Base-by-base conservation (phyloP, 1,140 invertebrate genomes). In the Bombus polaris region DNA sequence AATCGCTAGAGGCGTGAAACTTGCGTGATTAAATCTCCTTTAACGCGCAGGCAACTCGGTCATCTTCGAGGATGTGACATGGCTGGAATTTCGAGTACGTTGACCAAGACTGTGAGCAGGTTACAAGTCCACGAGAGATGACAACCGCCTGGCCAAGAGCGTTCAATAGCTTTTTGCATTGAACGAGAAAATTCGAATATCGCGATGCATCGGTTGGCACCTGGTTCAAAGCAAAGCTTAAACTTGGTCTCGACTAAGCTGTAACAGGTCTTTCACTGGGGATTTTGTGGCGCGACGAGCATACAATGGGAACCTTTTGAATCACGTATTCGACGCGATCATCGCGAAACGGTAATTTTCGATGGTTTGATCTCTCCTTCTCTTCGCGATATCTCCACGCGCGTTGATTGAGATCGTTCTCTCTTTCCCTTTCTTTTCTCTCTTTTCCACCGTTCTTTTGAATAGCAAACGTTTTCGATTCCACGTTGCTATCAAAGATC, bases 311-410 rank as follows among this genome's bases (percentile, higher is more conserved):
- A n/a, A 6, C 53, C 32, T 18, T 76, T 76, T 39, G 53, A 76
- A n/a, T 76, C 74, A 28, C 53, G 32, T 35, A 39, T 39, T 59
- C 53, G 37, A 4, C 53, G 10, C 57, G 74, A 76, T n/a, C 22
- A 65, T 71, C 70, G 65, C 79, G 79, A 73, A 72, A 44, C 79
- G 47, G 80, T 81, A 57, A 71, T 81, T 81, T 81, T 70, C 78
- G 2, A 15, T 15, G 35, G 70, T 35, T 87, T 83, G 32, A 59
- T 47, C 32, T 47, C 72, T 44, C 47, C 42, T 44, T 72, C 47
- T 70, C n/a, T 37, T 18, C n/a, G 35, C 12, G n/a, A 32, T 59
- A 59, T 76, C 59, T 59, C 2, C 74, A 39, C 35, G 6, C 8
- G 47, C 47, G 37, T 42, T 28, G 68, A 66, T 74, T 44, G 28